Evolutionary conservation across 2,797 vertebrate genomes (phyloP).

Genomic region (Serranus cabrilla): DNA sequence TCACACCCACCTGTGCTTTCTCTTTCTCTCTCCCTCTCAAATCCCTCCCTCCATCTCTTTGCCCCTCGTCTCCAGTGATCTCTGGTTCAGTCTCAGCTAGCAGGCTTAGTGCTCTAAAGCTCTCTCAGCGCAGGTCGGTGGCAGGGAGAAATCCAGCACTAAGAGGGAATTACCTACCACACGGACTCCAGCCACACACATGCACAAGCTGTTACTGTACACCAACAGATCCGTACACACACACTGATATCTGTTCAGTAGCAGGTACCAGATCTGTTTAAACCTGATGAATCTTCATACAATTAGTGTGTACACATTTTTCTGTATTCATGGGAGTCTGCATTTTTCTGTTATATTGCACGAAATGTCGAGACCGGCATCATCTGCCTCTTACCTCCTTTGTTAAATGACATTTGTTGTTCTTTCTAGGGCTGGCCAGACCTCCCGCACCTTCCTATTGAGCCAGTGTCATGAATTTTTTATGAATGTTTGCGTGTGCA

Average conservation of each 20-base stretch:
- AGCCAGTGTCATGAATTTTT: slow-evolving; percentile 83
- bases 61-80: slow-evolving; percentile 71
- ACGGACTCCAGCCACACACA: slow-evolving; percentile 35
- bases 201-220: slow-evolving; percentile 24
- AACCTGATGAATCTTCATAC: neutral
- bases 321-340: neutral
- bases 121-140: slow-evolving; percentile 66
- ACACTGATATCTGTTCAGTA: neutral
- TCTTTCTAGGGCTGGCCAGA: slow-evolving; percentile 68
- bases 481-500: slow-evolving; percentile 77
- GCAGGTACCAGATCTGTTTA: neutral
- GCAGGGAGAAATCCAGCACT: slow-evolving; percentile 73
- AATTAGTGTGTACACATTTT: neutral
- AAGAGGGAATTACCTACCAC: slow-evolving; percentile 77
- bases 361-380: slow-evolving; percentile 30
- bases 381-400: slow-evolving; percentile 49
- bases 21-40: slow-evolving; percentile 10
- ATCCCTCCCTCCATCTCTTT: slow-evolving; percentile 45
- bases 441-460: slow-evolving; percentile 76
- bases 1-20: slow-evolving; percentile 42
- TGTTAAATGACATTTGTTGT: slow-evolving; percentile 79
- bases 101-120: slow-evolving; percentile 79
- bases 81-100: slow-evolving; percentile 75
- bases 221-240: neutral
- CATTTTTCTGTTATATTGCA: slow-evolving; percentile 1